phyloP scores from a whole-genome alignment of 2,113 vertebrate genomes.

The Channa maculata region DNA sequence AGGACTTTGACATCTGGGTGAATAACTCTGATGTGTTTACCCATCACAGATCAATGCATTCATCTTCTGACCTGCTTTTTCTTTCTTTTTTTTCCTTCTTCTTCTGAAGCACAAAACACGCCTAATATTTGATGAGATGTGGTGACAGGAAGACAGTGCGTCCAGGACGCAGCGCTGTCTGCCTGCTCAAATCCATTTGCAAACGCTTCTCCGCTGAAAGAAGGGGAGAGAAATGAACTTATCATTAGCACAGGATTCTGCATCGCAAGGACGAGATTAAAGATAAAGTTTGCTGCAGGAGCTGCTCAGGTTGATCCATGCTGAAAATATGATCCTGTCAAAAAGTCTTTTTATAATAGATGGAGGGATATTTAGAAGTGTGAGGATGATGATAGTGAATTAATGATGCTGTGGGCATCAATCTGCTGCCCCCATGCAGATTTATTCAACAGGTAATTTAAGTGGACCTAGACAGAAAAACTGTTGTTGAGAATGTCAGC shows the following conservation, averaged over 20 bases:
- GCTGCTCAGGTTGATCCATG: conserved; percentile 26
- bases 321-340: conserved; percentile 59
- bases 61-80: conserved; percentile 25
- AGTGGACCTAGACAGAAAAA: conserved; percentile 3
- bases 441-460: conserved; percentile 30
- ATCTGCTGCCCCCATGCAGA: conserved; percentile 11
- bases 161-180: conserved; percentile 37
- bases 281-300: conserved; percentile 50
- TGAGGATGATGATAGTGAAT: conserved; percentile 29
- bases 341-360: conserved; percentile 28
- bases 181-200: conserved; percentile 43
- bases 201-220: conserved; percentile 14
- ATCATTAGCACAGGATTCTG: conserved; percentile 12
- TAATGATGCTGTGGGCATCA: conserved; percentile 13
- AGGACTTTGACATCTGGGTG: conserved; percentile 35
- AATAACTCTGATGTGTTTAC: conserved; percentile 62
- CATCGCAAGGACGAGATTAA: conserved; percentile 24
- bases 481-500: not conserved
- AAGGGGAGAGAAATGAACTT: conserved; percentile 12
- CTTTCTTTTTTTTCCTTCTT: not conserved
- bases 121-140: conserved; percentile 60
- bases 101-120: conserved; percentile 41
- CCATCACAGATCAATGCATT: conserved; percentile 58
- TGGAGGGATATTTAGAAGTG: not conserved
- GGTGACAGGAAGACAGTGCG: conserved; percentile 49